Evolutionary conservation across 1,140 invertebrate species (phyloP).

Genomic region (Halyomorpha halys): DNA sequence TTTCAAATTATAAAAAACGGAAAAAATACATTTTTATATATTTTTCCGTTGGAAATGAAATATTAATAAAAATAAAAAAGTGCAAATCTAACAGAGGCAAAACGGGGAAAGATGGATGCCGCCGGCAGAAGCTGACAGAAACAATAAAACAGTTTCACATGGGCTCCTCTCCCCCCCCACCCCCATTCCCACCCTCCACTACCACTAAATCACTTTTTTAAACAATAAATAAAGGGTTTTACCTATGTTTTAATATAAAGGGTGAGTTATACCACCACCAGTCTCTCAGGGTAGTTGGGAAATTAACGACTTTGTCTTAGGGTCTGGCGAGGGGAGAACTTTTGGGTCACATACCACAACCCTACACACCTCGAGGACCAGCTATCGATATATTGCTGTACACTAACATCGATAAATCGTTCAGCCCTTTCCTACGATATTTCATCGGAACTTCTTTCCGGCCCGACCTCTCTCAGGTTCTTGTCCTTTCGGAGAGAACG

Average conservation of each 20-base stretch:
- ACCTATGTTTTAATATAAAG: conserved; percentile 27
- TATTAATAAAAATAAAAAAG: no score
- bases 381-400: no score
- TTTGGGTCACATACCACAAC: conserved; percentile 6
- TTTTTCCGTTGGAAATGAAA: no score
- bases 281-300: conserved; percentile 2
- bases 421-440: no score
- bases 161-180: background rate
- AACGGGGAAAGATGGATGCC: no score
- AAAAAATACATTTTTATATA: no score
- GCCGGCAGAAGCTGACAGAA: background rate
- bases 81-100: no score
- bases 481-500: no score
- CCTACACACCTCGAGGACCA: background rate
- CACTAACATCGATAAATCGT: no score
- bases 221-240: conserved; percentile 26
- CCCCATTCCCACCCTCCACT: background rate
- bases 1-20: no score
- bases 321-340: conserved; percentile 7
- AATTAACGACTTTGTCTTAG: conserved; percentile 26
- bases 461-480: no score
- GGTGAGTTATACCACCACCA: conserved; percentile 19
- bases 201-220: conserved; percentile 17
- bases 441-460: no score
- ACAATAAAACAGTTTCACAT: conserved; percentile 19